A percentile compares a stretch with the other conserved stretches of the same genome.
Conservation (phyloP, 1,140 invertebrate genomes). For the Halesus radiatus region DNA sequence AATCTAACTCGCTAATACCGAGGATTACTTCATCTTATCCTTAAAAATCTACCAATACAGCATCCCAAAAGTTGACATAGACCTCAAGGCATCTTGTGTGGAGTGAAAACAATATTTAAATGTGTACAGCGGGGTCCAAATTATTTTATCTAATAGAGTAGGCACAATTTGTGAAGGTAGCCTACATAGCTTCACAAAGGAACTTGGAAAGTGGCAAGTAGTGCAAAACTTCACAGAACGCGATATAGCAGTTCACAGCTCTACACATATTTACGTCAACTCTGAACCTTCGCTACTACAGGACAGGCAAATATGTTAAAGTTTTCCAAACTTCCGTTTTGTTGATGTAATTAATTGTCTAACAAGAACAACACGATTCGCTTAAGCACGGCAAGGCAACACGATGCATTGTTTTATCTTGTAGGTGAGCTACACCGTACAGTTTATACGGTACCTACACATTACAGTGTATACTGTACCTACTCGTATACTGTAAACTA, state of each 20-base stretch:
- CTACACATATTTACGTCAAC: conserved; percentile 1
- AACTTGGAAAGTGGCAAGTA: background rate
- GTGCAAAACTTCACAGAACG: background rate
- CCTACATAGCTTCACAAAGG: too few relatives aligned
- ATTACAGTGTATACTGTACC: too few relatives aligned
- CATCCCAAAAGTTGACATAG: too few relatives aligned
- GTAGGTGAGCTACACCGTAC: too few relatives aligned
- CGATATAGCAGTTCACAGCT: background rate
- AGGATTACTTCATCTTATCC: too few relatives aligned
- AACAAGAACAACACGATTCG: conserved; percentile 2
- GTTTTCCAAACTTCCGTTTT: background rate
- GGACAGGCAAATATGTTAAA: conserved; percentile 26
- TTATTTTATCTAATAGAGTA: too few relatives aligned
- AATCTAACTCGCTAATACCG: too few relatives aligned
- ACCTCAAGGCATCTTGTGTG: too few relatives aligned
- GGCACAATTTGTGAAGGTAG: too few relatives aligned
- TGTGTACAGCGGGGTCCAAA: background rate
- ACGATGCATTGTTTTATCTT: background rate
- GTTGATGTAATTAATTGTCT: conserved; percentile 29
- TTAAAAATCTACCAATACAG: too few relatives aligned
- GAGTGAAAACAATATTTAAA: background rate
- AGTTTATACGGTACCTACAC: too few relatives aligned
- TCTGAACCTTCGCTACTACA: background rate
- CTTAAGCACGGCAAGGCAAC: background rate
- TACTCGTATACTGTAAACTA: too few relatives aligned